A percentile compares a stretch with the other conserved stretches of the same genome.
Evolutionary conservation across 2,888 invertebrate species (phyloP).

Genomic region (Shargacucullia verbasci): DNA sequence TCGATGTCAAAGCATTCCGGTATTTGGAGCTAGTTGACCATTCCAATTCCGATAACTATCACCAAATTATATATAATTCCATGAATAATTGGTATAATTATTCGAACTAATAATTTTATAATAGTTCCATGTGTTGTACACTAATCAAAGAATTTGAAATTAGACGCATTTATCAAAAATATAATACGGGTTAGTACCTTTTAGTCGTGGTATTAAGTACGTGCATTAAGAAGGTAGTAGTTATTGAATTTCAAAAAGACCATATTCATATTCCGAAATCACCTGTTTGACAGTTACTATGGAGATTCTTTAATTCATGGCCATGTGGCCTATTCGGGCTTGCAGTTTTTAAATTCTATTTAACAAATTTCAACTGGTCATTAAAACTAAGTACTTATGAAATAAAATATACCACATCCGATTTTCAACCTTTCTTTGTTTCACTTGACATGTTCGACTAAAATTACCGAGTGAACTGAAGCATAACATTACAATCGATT

Average conservation of each 20-base stretch:
- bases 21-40: not conserved
- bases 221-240: too few species aligned
- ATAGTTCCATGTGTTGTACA: conserved; percentile 5
- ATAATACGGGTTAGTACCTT: too few species aligned
- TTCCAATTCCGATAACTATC: conserved; percentile 21
- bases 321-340: too few species aligned
- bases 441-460: not conserved
- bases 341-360: too few species aligned
- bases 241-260: too few species aligned
- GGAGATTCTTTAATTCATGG: too few species aligned
- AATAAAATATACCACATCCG: too few species aligned
- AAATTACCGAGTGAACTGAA: not conserved
- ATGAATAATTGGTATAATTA: conserved; percentile 22
- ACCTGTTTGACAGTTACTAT: too few species aligned
- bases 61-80: conserved; percentile 31
- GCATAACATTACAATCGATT: not conserved
- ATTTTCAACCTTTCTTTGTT: not conserved
- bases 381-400: too few species aligned
- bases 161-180: not conserved
- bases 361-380: too few species aligned
- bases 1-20: conserved; percentile 13
- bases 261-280: too few species aligned
- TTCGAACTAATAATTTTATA: conserved; percentile 18
- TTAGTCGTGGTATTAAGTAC: too few species aligned
- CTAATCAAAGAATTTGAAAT: conserved; percentile 8